A percentile compares a stretch with the other conserved stretches of the same genome.
Evolutionary conservation across 2,888 invertebrate species (phyloP).

Genomic region (Thera obeliscata): DNA sequence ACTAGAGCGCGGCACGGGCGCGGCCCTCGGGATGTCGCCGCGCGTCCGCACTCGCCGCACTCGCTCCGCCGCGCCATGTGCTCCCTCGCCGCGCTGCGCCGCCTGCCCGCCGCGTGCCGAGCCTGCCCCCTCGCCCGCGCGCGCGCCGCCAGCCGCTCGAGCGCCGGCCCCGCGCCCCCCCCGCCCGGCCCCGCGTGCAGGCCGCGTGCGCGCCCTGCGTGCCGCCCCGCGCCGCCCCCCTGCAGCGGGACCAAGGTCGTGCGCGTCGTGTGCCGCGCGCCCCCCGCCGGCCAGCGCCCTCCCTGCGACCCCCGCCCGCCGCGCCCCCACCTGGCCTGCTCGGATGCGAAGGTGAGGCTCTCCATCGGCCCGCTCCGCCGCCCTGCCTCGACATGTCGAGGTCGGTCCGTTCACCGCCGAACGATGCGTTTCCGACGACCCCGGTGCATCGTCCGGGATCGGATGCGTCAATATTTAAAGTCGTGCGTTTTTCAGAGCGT

Average conservation of each 20-base stretch:
- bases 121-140: conserved; percentile 23
- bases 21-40: conserved; percentile 22
- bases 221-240: conserved; percentile 28
- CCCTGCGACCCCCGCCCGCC: conserved; percentile 42
- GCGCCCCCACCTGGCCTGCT: conserved; percentile 36
- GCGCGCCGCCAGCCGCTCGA: conserved; percentile 32
- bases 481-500: background rate
- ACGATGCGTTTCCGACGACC: no score
- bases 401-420: no score
- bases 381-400: no score
- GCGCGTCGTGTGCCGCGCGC: conserved; percentile 53
- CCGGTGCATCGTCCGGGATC: no score
- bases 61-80: conserved; percentile 10
- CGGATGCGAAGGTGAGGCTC: conserved; percentile 20
- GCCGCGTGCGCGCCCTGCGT: conserved; percentile 40
- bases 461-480: no score
- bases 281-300: conserved; percentile 45
- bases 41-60: conserved; percentile 1
- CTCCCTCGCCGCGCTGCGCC: conserved; percentile 22
- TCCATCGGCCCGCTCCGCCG: no score
- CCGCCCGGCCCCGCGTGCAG: conserved; percentile 31
- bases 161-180: conserved; percentile 34
- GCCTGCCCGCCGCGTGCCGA: conserved; percentile 9
- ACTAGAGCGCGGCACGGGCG: conserved; percentile 19
- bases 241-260: conserved; percentile 29